Conservation (phyloP, 2,888 invertebrate genomes). For the Leptinotarsa juncta region DNA sequence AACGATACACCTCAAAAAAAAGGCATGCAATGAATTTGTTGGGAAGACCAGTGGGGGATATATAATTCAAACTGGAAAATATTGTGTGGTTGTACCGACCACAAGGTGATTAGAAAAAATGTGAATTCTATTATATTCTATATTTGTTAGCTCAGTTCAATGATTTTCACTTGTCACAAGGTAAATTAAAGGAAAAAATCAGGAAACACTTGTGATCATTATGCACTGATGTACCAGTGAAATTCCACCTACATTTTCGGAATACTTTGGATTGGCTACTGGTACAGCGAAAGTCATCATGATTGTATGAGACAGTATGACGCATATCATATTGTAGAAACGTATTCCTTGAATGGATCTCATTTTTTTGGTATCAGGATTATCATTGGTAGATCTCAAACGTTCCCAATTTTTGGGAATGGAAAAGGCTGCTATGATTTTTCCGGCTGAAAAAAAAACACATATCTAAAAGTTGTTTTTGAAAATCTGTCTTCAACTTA, state of each 20-base stretch:
- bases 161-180: not conserved
- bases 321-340: constrained; percentile 54
- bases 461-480: not conserved
- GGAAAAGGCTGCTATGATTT: constrained; percentile 49
- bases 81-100: too few relatives aligned
- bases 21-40: too few relatives aligned
- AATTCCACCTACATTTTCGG: constrained; percentile 50
- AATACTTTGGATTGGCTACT: constrained; percentile 51
- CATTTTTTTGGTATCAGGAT: constrained; percentile 47
- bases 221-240: too few relatives aligned
- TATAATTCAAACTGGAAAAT: too few relatives aligned
- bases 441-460: constrained; percentile 45
- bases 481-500: constrained; percentile 15
- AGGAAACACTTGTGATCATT: too few relatives aligned
- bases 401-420: constrained; percentile 50
- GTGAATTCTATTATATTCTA: too few relatives aligned
- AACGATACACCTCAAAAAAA: too few relatives aligned
- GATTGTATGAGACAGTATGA: constrained; percentile 54
- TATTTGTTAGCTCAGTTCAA: too few relatives aligned
- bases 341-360: constrained; percentile 54
- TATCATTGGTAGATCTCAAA: constrained; percentile 39
- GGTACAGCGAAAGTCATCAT: constrained; percentile 51
- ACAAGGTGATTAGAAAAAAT: too few relatives aligned
- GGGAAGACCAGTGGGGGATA: too few relatives aligned
- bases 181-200: not conserved